Conservation (phyloP, 2,113 vertebrate genomes). For the Cathartes aura region DNA sequence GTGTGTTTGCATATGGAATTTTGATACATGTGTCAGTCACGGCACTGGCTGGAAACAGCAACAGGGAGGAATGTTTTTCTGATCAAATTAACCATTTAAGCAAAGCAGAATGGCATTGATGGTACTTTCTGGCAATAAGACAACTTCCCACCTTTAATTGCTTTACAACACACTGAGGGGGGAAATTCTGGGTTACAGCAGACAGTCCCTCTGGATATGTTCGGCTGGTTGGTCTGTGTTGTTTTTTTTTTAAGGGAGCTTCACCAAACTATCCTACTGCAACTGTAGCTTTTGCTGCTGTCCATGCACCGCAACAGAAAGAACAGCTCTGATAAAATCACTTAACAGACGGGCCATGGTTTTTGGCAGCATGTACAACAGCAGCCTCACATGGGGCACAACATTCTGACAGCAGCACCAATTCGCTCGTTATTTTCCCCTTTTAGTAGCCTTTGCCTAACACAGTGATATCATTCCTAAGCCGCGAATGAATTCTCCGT, state of each 20-base stretch:
- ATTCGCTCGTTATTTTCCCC: neutral
- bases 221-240: neutral
- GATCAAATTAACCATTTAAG: neutral
- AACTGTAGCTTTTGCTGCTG: neutral
- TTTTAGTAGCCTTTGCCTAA: neutral
- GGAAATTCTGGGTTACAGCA: neutral
- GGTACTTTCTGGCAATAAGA: neutral
- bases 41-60: neutral
- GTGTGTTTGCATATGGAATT: neutral
- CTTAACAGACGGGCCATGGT: fast-evolving
- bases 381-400: neutral
- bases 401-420: neutral
- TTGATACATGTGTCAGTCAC: neutral
- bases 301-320: neutral
- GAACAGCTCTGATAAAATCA: neutral
- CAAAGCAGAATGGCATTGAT: neutral
- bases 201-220: no score
- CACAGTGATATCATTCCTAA: neutral
- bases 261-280: neutral
- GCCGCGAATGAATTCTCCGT: fast-evolving
- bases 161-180: fast-evolving
- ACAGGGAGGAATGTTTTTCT: neutral
- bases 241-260: neutral
- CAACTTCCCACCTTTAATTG: neutral
- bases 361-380: neutral